Percentiles rank a stretch among this genome's conserved stretches.
These are phyloP conservation scores for Crotalus tigris DNA, from an alignment of 2,113 vertebrate species.

Conservation along the genomic window DNA sequence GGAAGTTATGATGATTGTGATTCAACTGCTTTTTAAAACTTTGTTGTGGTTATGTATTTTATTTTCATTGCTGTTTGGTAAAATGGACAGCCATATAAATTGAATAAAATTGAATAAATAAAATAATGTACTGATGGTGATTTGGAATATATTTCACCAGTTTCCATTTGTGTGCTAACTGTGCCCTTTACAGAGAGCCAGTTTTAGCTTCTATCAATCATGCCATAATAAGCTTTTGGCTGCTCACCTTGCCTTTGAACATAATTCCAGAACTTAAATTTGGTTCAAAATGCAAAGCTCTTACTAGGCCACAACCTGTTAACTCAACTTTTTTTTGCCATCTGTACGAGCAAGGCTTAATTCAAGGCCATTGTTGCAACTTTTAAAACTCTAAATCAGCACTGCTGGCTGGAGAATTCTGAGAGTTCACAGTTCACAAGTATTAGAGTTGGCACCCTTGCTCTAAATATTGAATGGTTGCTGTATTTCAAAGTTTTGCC, in stretches of 20 bases:
- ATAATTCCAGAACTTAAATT: neutral
- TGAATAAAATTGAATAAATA: too few relatives aligned
- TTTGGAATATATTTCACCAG: neutral
- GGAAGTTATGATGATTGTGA: too few relatives aligned
- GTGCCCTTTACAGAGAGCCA: neutral
- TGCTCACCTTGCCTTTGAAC: neutral
- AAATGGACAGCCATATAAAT: too few relatives aligned
- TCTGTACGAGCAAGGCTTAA: neutral
- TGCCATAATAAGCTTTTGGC: neutral
- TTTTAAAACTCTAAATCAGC: neutral
- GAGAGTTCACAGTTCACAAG: neutral
- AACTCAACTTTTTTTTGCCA: neutral
- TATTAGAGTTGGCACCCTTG: neutral
- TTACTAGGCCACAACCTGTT: neutral
- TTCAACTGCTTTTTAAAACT: too few relatives aligned
- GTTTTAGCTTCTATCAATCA: neutral
- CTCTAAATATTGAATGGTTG: neutral
- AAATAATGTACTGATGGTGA: neutral
- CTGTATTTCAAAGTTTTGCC: neutral
- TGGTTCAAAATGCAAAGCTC: neutral
- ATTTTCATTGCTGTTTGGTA: too few relatives aligned
- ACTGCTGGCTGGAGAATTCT: neutral
- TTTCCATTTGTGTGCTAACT: neutral
- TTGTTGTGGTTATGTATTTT: too few relatives aligned
- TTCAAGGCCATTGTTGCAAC: neutral